Percentiles rank a stretch among this genome's conserved stretches.
These are phyloP conservation scores for Acropternis orthonyx DNA, from an alignment of 2,797 vertebrate genomes.

Conservation along the genomic window DNA sequence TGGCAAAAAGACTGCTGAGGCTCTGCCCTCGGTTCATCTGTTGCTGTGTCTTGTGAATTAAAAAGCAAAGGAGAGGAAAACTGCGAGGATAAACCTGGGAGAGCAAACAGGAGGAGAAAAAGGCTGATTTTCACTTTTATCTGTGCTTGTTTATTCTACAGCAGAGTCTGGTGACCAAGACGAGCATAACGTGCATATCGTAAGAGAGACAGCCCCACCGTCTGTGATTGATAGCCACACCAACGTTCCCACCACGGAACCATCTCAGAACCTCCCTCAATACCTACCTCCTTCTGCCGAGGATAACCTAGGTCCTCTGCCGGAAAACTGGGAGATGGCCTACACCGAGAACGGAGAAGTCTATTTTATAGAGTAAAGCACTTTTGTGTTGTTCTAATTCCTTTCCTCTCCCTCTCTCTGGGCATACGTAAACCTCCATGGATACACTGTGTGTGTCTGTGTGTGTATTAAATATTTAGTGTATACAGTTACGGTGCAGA, in stretches of 20 bases:
- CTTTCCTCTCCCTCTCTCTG: background rate
- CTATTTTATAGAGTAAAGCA: constrained; percentile 98
- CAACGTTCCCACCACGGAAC: constrained; percentile 92
- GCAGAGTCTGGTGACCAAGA: constrained; percentile 96
- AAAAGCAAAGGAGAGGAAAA: background rate
- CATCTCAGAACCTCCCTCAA: constrained; percentile 92
- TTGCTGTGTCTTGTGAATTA: background rate
- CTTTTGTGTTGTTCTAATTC: constrained; percentile 8
- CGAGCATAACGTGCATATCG: constrained; percentile 79
- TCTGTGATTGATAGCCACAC: constrained; percentile 78
- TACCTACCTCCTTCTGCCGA: constrained; percentile 93
- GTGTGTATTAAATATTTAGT: constrained; percentile 27
- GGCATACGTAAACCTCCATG: background rate
- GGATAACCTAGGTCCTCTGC: constrained; percentile 95
- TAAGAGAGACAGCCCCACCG: constrained; percentile 74
- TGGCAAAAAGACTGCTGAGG: background rate
- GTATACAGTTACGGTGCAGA: background rate
- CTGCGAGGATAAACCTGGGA: background rate
- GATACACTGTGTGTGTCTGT: background rate
- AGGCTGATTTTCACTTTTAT: background rate
- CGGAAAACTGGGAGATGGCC: constrained; percentile 99
- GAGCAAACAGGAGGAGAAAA: background rate
- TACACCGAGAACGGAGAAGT: constrained; percentile 99
- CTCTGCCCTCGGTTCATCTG: background rate
- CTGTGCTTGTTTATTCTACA: constrained; percentile 46